Base-by-base conservation (phyloP, 2,888 invertebrate genomes). In the Linyphia triangularis region DNA sequence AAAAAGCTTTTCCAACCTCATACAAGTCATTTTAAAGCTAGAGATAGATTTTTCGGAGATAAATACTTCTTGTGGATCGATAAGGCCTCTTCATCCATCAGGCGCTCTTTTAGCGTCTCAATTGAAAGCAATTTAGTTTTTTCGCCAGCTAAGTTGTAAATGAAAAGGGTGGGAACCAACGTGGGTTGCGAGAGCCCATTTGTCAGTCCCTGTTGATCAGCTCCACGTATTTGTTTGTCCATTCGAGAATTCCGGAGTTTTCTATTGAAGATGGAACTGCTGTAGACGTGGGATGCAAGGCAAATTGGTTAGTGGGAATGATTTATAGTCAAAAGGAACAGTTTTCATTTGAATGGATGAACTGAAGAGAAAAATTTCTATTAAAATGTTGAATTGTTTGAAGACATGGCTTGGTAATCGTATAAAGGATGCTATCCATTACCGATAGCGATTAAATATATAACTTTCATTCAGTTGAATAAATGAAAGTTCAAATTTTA, bases 81-180 rank as follows among this genome's bases (percentile, higher is more conserved):
- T 79, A 51, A 79, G 51, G 43, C 9, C 51, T 10, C 51, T n/a
- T 24, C 79, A 79, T 79, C 67, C 51, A 79, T 79, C 79, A 67
- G 51, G 1, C 26, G 26, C 22, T 28, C 65, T 67, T 33, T n/a
- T 51, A 51, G 28, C 28, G 67, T 79, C 79, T 79, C 51, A 67
- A 67, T 51, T 79, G 67, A 30, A 79, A 79, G 79, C 67, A 79
- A 79, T 67, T 79, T 79, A 33, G 43, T 67, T 51, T n/a, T 73
- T 57, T 9, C 40, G 10, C 30, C 26, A 26, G 40, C n/a, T 61
- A 16, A 33, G 37, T 70, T 77, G 19, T 16, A 63, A 65, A 77
- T 77, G 63, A 63, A 77, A n/a, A 77, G 63, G 75, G 19, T 33
- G 37, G 69, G 10, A 37, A 77, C 33, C 3, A 73, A 26, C 28